Evolutionary conservation across 2,888 invertebrate genomes (phyloP).

Genomic region (Nemotelus pantherinus): DNA sequence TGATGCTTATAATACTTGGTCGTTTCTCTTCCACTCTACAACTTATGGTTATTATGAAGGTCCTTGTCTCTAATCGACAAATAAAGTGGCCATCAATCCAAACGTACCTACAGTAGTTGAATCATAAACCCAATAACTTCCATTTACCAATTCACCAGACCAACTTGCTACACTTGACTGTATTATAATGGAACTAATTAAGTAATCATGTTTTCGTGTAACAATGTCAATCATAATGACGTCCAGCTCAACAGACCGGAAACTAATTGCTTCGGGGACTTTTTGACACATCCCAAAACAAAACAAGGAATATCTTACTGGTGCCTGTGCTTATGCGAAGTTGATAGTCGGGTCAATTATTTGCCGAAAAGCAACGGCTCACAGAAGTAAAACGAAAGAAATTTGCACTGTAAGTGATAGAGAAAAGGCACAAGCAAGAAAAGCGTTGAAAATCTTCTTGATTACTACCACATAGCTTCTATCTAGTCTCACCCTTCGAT

Average conservation of each 20-base stretch:
- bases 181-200: conserved; percentile 40
- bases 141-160: not conserved
- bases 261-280: conserved; percentile 45
- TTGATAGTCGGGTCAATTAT: not conserved
- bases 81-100: no score
- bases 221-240: conserved; percentile 44
- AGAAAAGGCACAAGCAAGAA: no score
- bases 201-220: conserved; percentile 45
- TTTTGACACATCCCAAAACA: conserved; percentile 17
- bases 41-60: no score
- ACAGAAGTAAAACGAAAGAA: conserved; percentile 1
- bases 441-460: no score
- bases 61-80: no score
- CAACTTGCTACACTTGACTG: not conserved
- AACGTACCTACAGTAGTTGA: no score
- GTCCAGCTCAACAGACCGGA: conserved; percentile 42
- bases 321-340: not conserved
- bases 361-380: not conserved
- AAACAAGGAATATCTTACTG: conserved; percentile 9
- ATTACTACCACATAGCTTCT: no score
- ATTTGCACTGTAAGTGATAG: not conserved
- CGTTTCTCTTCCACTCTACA: no score
- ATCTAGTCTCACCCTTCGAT: no score
- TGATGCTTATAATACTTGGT: no score
- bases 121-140: no score